Conservation (phyloP, 2,888 invertebrate genomes). For the Aphodius granarius region DNA sequence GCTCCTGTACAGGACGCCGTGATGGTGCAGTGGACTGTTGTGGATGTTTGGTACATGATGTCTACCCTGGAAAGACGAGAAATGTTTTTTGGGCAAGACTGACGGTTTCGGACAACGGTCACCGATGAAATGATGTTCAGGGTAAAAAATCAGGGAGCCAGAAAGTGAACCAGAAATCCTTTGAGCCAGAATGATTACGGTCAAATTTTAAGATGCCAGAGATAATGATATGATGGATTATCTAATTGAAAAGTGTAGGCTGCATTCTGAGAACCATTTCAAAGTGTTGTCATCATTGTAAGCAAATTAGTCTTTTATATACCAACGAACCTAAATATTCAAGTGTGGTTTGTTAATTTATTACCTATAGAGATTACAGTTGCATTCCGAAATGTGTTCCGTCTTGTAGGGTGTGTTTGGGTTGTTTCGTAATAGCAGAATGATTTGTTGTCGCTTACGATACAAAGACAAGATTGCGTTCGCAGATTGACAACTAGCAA, state of each 20-base stretch:
- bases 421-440: not conserved
- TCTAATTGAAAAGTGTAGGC: not conserved
- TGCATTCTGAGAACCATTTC: not conserved
- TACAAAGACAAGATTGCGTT: not conserved
- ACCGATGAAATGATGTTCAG: too few relatives aligned
- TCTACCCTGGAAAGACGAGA: conserved; percentile 48
- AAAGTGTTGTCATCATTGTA: not conserved
- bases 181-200: not conserved
- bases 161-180: too few relatives aligned
- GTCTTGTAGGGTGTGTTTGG: not conserved
- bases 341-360: not conserved
- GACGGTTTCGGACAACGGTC: too few relatives aligned
- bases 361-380: not conserved
- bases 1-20: conserved; percentile 58
- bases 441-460: not conserved
- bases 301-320: not conserved
- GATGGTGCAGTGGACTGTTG: conserved; percentile 58
- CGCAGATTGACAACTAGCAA: not conserved
- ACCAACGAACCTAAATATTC: not conserved
- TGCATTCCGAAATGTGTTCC: not conserved
- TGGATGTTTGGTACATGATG: conserved; percentile 58
- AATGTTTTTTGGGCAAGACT: too few relatives aligned
- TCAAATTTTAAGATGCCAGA: too few relatives aligned
- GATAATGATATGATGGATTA: not conserved
- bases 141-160: too few relatives aligned